Evolutionary conservation across 1,140 invertebrate genomes (phyloP).

Genomic region (Tenebrio molitor): DNA sequence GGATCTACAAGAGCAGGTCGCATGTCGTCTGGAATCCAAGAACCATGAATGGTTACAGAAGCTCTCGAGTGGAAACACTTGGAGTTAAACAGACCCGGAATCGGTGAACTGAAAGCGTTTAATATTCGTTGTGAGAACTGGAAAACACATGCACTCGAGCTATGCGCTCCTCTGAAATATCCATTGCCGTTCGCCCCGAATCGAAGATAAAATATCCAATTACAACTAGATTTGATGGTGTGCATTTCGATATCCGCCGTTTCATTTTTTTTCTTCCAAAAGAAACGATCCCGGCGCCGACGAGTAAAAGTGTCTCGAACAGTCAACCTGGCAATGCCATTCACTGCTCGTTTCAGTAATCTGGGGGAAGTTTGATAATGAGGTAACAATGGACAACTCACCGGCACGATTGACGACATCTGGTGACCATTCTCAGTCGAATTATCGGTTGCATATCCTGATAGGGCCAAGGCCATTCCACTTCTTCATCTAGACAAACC

Average conservation of each 20-base stretch:
- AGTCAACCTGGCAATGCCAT: too few relatives aligned
- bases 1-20: too few relatives aligned
- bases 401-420: constrained; percentile 49
- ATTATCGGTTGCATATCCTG: constrained; percentile 40
- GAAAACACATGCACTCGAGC: constrained; percentile 28
- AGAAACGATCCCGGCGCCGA: too few relatives aligned
- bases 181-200: constrained; percentile 22
- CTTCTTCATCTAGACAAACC: constrained; percentile 43
- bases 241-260: constrained; percentile 35
- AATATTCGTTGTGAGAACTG: constrained; percentile 37
- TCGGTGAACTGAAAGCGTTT: constrained; percentile 23
- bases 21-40: too few relatives aligned
- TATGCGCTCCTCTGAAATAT: constrained; percentile 20
- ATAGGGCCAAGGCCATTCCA: constrained; percentile 46
- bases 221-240: constrained; percentile 36
- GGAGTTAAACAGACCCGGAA: constrained; percentile 25
- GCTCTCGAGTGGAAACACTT: constrained; percentile 28
- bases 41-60: too few relatives aligned
- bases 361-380: too few relatives aligned
- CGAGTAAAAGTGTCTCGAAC: too few relatives aligned
- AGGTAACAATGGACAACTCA: constrained; percentile 40
- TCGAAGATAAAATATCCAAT: constrained; percentile 34
- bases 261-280: background rate
- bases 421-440: constrained; percentile 42
- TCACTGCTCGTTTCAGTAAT: too few relatives aligned